phyloP scores from a whole-genome alignment of 2,797 vertebrate species.

The Bovichtus variegatus region DNA sequence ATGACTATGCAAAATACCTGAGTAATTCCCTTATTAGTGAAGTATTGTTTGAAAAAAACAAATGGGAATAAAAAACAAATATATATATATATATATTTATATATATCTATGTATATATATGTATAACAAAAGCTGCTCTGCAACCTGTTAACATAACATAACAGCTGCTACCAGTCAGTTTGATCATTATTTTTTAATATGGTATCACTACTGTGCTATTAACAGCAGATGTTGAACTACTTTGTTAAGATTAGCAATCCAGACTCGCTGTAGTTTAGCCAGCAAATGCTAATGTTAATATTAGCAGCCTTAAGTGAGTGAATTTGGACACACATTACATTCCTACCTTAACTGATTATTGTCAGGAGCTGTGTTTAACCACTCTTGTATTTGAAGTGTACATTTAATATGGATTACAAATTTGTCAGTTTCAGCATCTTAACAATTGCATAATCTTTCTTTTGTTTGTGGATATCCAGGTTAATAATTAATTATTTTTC shows the following conservation, averaged over 20 bases:
- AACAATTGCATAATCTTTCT: background rate
- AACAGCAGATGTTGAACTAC: background rate
- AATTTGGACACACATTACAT: background rate
- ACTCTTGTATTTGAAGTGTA: background rate
- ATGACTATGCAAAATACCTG: constrained; percentile 58
- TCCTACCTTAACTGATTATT: background rate
- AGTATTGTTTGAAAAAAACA: constrained; percentile 10
- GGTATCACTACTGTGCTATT: background rate
- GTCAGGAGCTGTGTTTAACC: background rate
- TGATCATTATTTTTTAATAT: background rate
- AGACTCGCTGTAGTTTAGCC: background rate
- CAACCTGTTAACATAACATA: background rate
- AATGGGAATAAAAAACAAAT: constrained; percentile 3
- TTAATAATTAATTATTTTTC: background rate
- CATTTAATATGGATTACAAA: background rate
- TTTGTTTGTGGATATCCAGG: background rate
- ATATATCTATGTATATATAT: no score
- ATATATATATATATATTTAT: constrained; percentile 34
- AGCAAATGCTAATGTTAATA: constrained; percentile 14
- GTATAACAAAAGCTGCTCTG: constrained; percentile 25
- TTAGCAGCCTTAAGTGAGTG: constrained; percentile 18
- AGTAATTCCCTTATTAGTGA: constrained; percentile 36
- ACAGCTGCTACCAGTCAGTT: background rate
- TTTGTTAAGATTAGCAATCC: background rate
- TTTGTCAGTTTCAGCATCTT: background rate